Conservation (phyloP, 2,797 vertebrate species). For the Harpagifer antarcticus region DNA sequence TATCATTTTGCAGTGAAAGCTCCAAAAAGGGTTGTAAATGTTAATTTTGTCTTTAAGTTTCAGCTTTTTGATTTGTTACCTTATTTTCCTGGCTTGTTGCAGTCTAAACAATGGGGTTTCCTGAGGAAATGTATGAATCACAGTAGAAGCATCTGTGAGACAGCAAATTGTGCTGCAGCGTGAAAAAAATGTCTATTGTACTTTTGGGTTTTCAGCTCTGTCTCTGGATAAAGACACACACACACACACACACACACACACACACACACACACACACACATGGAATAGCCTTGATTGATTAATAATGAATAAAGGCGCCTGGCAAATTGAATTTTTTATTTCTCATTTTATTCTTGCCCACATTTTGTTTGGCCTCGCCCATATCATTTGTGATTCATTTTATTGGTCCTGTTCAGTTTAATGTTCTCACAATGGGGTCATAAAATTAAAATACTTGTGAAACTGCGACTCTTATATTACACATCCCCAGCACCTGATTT, state of each 20-base stretch:
- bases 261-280: constrained; percentile 12
- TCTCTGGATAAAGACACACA: constrained; percentile 33
- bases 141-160: neutral
- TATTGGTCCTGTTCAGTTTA: constrained; percentile 61
- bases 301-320: constrained; percentile 82
- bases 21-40: no score
- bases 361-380: constrained; percentile 58
- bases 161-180: constrained; percentile 1
- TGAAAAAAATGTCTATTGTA: constrained; percentile 21
- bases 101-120: neutral
- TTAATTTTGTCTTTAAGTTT: neutral
- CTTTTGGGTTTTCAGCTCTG: constrained; percentile 14
- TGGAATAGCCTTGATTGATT: constrained; percentile 68
- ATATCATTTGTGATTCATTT: constrained; percentile 67
- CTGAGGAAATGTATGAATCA: constrained; percentile 15
- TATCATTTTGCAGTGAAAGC: no score
- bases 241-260: constrained; percentile 16
- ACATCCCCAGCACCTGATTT: constrained; percentile 54
- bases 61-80: neutral
- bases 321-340: constrained; percentile 83
- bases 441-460: constrained; percentile 64
- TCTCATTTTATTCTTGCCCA: constrained; percentile 66
- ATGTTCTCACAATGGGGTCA: constrained; percentile 45
- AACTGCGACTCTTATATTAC: constrained; percentile 41
- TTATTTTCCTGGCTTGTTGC: neutral